These are phyloP conservation scores for Empidonax traillii DNA, from an alignment of 2,113 vertebrate genomes.

Conservation along the genomic window DNA sequence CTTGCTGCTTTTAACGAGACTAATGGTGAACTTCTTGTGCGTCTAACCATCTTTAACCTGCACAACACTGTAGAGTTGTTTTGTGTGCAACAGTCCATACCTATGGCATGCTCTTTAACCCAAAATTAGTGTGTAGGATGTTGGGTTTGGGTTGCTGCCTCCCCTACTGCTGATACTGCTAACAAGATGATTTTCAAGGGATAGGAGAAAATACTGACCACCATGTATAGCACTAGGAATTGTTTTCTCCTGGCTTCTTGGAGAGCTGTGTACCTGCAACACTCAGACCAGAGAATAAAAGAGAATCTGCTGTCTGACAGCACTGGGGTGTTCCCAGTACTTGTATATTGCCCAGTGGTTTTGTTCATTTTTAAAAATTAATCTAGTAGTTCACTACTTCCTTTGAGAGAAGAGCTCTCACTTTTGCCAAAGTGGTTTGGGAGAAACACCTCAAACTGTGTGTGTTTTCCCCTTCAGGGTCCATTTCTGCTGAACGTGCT, in stretches of 20 bases:
- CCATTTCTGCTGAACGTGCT: neutral
- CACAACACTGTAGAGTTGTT: neutral
- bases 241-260: neutral
- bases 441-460: neutral
- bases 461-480: neutral
- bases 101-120: neutral
- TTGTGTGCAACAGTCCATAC: neutral
- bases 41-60: neutral
- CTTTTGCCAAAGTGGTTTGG: accelerated
- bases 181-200: neutral
- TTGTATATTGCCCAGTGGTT: neutral
- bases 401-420: neutral
- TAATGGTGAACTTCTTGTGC: neutral
- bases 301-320: neutral
- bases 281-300: neutral
- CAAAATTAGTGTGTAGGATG: neutral
- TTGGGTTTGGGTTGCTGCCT: slow-evolving; percentile 24
- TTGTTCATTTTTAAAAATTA: neutral
- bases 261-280: neutral
- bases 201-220: neutral
- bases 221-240: neutral
- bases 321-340: neutral
- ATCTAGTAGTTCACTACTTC: neutral
- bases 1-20: slow-evolving; percentile 14
- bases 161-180: neutral